Base-by-base conservation (phyloP, 2,797 vertebrate genomes). In the Eulemur albifrons region DNA sequence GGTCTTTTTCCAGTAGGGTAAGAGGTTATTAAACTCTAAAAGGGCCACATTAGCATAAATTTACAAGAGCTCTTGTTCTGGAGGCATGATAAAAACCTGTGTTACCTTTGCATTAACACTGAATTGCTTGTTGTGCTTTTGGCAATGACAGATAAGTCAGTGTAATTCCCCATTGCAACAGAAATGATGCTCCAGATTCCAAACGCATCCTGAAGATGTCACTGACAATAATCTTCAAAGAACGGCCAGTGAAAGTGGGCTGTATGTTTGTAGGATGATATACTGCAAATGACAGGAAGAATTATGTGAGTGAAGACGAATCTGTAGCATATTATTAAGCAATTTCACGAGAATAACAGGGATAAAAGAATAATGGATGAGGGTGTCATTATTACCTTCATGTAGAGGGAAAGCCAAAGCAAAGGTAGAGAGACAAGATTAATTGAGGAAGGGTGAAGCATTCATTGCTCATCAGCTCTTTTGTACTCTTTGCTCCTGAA, bases 281-380 rank as follows among this genome's bases (percentile, higher is more conserved):
- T 99, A 99, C 99, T 99, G 98, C 99, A 97, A 99, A 99, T 99
- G 99, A 99, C 99, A 99, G 99, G 99, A 99, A 99, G 99, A 99
- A 99, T 99, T 99, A 99, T 99, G 99, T 98, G 98, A 99, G 99
- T 99, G 99, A 99, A 99, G 99, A 99, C 99, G 99, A 99, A 99
- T 99, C 99, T 99, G 99, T 99, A 99, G 99, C 99, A 99, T 99
- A 99, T 99, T 99, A 99, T 99, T 99, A 99, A 99, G 99, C 99
- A 99, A 99, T 99, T 99, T 99, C 99, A 99, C 92, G 99, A 99
- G 99, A 99, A 99, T 99, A 99, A 99, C 99, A 98, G 99, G 99
- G 99, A 99, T 99, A 99, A 99, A 99, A 99, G 99, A 99, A 99
- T 99, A 99, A 99, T 99, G 99, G 99, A 99, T 99, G 99, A 99